Percentiles rank a stretch among this genome's conserved stretches.
These are phyloP conservation scores for Monochamus saltuarius DNA, from an alignment of 1,140 invertebrate genomes.

Conservation along the genomic window DNA sequence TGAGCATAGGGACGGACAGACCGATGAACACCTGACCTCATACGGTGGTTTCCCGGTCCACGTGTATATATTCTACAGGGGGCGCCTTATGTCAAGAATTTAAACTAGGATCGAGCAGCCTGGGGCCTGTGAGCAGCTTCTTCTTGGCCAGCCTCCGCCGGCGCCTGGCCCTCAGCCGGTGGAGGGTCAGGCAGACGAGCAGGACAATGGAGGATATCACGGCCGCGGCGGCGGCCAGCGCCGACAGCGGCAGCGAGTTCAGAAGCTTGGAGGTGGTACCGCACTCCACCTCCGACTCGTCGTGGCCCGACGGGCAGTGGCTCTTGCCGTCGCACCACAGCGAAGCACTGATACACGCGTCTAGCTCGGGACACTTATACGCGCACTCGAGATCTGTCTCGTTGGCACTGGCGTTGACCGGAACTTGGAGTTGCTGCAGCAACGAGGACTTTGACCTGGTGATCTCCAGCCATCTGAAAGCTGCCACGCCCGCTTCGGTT, in stretches of 20 bases:
- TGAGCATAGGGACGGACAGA: constrained; percentile 52
- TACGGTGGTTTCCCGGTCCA: constrained; percentile 85
- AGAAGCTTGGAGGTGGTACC: constrained; percentile 56
- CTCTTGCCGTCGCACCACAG: constrained; percentile 85
- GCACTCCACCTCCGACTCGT: constrained; percentile 73
- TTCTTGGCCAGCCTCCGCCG: constrained; percentile 56
- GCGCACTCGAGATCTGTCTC: constrained; percentile 65
- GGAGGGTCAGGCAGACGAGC: constrained; percentile 54
- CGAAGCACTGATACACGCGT: constrained; percentile 81
- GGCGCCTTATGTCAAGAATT: constrained; percentile 80
- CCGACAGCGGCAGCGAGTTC: constrained; percentile 54
- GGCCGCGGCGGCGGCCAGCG: constrained; percentile 59
- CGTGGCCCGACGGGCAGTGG: constrained; percentile 83
- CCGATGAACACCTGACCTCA: constrained; percentile 55
- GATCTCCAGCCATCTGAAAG: constrained; percentile 73
- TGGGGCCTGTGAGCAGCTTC: constrained; percentile 55
- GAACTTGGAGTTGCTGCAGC: constrained; percentile 61
- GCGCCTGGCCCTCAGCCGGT: constrained; percentile 46
- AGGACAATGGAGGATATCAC: constrained; percentile 59
- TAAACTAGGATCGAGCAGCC: constrained; percentile 43
- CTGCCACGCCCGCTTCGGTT: constrained; percentile 66
- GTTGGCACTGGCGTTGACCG: constrained; percentile 56
- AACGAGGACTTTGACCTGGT: constrained; percentile 64
- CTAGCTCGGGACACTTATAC: constrained; percentile 82
- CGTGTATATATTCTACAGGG: constrained; percentile 86